Base-by-base conservation (phyloP, 30 jellyfish, hydroid and myxozoan genomes). In the Phacellophora camtschatica region DNA sequence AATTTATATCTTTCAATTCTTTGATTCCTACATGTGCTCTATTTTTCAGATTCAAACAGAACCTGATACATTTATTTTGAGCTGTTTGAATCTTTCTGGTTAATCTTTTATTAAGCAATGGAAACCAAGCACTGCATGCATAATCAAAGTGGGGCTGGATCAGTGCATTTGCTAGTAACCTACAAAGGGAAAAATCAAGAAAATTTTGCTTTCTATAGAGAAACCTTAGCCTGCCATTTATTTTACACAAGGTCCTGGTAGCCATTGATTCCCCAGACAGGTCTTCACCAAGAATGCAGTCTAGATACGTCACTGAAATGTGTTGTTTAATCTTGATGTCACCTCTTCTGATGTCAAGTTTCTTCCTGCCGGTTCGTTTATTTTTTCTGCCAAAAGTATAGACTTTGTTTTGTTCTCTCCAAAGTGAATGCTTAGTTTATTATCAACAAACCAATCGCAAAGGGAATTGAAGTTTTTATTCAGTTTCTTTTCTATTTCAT, bases 71-170 rank as follows among this genome's bases (percentile, higher is more conserved):
- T n/a, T n/a, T n/a, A n/a, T n/a, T n/a, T n/a, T n/a, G n/a, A n/a
- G n/a, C n/a, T n/a, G n/a, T n/a, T n/a, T n/a, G n/a, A n/a, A n/a
- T n/a, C n/a, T n/a, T n/a, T n/a, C n/a, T n/a, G n/a, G n/a, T 41
- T 33, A 73, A 34, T 73, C 39, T 29, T 74, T 74, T 54, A 39
- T 55, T 32, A 12, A 74, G 32, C 66, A 30, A 33, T 5, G 64
- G 66, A 20, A 51, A 56, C 75, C 87, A 74, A 36, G 87, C 74
- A n/a, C 87, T 74, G 66, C 87, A 43, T 33, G 85, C 61, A 71
- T 20, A 71, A 37, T 51, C 72, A 71, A 51, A 46, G 28, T 71
- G 71, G 58, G 85, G 72, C 31, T 71, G 72, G 18, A 71, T 51
- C 22, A 71, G 35, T 48, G 72, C 59, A 53, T 71, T 71, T 50